phyloP scores from a whole-genome alignment of 64 coral and sea anemone species.

The Dendronephthya gigantea region DNA sequence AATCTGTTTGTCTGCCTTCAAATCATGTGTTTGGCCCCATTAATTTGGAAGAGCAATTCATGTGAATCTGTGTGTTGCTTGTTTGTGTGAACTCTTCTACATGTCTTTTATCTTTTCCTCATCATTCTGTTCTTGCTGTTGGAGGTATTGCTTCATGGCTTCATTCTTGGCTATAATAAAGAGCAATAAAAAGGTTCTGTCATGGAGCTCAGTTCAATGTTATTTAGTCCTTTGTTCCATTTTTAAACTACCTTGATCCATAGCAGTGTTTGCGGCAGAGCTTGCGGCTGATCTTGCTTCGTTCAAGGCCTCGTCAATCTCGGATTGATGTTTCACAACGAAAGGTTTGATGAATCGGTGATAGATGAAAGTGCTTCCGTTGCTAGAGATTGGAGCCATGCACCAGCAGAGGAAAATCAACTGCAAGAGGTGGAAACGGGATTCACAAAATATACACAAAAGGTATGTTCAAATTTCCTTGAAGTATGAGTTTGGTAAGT shows the following conservation, averaged over 20 bases:
- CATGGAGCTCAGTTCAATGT: not conserved
- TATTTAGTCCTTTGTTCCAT: not conserved
- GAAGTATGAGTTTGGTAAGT: no score
- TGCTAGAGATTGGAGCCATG: constrained; percentile 86
- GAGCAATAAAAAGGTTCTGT: not conserved
- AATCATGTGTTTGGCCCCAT: not conserved
- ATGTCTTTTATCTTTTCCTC: not conserved
- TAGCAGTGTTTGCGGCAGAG: constrained; percentile 63
- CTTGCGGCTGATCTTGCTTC: constrained; percentile 62
- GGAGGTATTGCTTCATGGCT: not conserved
- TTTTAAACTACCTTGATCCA: not conserved
- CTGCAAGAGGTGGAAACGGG: constrained; percentile 30
- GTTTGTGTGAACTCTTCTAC: not conserved
- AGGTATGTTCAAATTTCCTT: no score
- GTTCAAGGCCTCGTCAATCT: constrained; percentile 66
- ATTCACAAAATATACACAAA: not conserved
- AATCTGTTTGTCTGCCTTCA: not conserved
- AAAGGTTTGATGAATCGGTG: constrained; percentile 81
- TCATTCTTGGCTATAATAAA: not conserved
- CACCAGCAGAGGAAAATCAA: constrained; percentile 93
- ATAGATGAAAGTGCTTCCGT: constrained; percentile 64
- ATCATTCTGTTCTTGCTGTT: not conserved
- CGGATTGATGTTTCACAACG: constrained; percentile 69
- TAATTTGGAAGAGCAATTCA: not conserved
- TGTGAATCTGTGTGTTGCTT: not conserved